These are phyloP conservation scores for Nephrocerus scutellatus DNA, from an alignment of 2,888 invertebrate species.

Conservation along the genomic window DNA sequence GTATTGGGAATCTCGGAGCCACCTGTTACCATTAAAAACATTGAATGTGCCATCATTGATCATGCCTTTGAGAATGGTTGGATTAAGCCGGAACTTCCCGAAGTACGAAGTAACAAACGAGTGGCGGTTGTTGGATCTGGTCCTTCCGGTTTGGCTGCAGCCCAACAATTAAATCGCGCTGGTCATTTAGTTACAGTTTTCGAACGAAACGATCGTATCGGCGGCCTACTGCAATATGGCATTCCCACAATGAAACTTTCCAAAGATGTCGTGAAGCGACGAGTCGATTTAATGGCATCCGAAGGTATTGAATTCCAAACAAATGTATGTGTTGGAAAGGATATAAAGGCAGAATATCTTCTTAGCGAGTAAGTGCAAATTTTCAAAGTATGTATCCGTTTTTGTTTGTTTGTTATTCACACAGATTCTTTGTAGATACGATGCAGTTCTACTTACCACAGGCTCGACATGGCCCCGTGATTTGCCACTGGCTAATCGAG, in stretches of 20 bases:
- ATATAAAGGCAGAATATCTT: constrained; percentile 69
- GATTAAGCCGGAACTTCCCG: constrained; percentile 77
- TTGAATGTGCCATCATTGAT: constrained; percentile 98
- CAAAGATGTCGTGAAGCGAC: constrained; percentile 84
- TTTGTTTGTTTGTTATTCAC: constrained; percentile 4
- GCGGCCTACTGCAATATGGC: constrained; percentile 93
- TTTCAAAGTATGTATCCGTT: not conserved
- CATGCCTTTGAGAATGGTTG: constrained; percentile 94
- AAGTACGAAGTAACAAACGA: constrained; percentile 66
- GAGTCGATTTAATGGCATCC: constrained; percentile 75
- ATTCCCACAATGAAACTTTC: constrained; percentile 98
- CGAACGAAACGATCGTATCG: constrained; percentile 92
- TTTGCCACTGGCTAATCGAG: constrained; percentile 74
- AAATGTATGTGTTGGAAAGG: constrained; percentile 84
- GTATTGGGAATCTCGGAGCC: constrained; percentile 93
- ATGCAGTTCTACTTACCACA: constrained; percentile 83
- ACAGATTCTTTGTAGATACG: constrained; percentile 52
- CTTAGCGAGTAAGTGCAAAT: constrained; percentile 54
- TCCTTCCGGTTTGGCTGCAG: constrained; percentile 90
- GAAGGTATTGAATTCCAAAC: constrained; percentile 90
- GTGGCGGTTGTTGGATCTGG: constrained; percentile 92
- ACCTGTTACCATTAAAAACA: constrained; percentile 97
- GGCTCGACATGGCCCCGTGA: constrained; percentile 98
- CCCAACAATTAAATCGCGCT: constrained; percentile 90
- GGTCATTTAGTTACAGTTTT: constrained; percentile 95